A percentile compares a stretch with the other conserved stretches of the same genome.
phyloP scores from a whole-genome alignment of 2,888 invertebrate genomes.

The Mythimna vitellina region DNA sequence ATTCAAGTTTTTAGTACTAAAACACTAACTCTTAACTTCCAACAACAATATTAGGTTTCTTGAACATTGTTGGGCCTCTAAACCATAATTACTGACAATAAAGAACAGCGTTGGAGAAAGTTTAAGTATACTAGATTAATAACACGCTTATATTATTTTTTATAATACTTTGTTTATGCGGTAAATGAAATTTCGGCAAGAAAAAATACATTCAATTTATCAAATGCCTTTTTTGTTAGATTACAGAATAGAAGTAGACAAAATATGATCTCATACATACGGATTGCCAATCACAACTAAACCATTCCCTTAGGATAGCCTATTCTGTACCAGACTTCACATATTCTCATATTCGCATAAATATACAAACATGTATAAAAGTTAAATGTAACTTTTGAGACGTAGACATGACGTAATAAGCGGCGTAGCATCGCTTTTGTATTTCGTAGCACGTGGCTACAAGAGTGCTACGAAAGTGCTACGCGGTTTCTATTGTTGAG shows the following conservation, averaged over 20 bases:
- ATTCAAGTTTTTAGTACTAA: conserved; percentile 4
- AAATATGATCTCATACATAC: neutral
- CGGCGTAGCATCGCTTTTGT: conserved; percentile 1
- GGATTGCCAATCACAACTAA: conserved; percentile 19
- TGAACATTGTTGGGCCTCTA: neutral
- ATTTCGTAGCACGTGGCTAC: conserved; percentile 35
- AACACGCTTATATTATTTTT: neutral
- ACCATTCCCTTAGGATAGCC: neutral
- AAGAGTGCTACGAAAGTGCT: conserved; percentile 38
- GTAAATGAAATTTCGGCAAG: neutral
- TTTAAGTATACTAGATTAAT: conserved; percentile 1
- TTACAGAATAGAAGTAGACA: neutral
- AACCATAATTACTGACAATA: neutral
- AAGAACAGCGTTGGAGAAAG: neutral
- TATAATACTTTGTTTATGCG: neutral
- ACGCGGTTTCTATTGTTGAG: conserved; percentile 25
- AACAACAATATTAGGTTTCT: conserved; percentile 24
- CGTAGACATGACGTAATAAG: conserved; percentile 11
- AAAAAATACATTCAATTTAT: neutral
- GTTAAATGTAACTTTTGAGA: conserved; percentile 16
- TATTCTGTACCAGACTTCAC: neutral
- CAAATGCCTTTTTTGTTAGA: neutral
- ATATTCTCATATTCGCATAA: conserved; percentile 8
- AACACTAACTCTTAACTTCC: neutral
- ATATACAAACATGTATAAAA: conserved; percentile 20